Evolutionary conservation across 2,888 invertebrate species (phyloP), one percentile per base, ranked within the genome.

Genomic region (Cremastinae sp.): DNA sequence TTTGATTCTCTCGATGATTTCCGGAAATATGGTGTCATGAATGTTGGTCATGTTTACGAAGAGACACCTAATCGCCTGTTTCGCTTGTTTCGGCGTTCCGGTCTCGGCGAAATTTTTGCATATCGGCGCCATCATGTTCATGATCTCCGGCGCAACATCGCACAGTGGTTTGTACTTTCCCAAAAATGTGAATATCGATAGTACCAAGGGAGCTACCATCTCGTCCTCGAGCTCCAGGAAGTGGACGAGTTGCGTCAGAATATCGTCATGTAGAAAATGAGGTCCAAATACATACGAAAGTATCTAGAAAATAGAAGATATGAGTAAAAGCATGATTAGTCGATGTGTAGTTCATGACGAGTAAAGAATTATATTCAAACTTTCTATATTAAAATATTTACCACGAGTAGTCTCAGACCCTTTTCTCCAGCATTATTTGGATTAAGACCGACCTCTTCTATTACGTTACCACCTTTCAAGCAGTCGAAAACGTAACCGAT

Each of bases 41-140:
- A 94, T 90, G 62, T 90, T 90, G 7, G 92, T 92, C 91, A 96
- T 94, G 90, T 97, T 97, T 55, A 96, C 95, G 89, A 93, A 96
- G 65, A 99, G 93, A 90, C 98, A 98, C 81, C 97, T 94, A 75
- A 99, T 95, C 2, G 98, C 98, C 85, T 98, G 97, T 90, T 99
- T 99, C 4, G 98, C 97, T 90, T 98, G 98, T 90, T 98, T 98
- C 0, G 97, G 95, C 2, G 96, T 96, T 9, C 98, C 98, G 49
- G 94, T 94, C 84, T 96, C 94, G 0, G 97, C 96, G 87, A 97
- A 95, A 65, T 95, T 95, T 87, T 96, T 96, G 89, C 98, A 96
- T 59, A 97, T 93, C 0, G 96, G 96, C 37, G 96, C 94, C 87
- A 98, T 90, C 78, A 94, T 93, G 58, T 95, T 94, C 90, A 96